Conservation (phyloP, 1,140 invertebrate species). For the Apocrypta bakeri region DNA sequence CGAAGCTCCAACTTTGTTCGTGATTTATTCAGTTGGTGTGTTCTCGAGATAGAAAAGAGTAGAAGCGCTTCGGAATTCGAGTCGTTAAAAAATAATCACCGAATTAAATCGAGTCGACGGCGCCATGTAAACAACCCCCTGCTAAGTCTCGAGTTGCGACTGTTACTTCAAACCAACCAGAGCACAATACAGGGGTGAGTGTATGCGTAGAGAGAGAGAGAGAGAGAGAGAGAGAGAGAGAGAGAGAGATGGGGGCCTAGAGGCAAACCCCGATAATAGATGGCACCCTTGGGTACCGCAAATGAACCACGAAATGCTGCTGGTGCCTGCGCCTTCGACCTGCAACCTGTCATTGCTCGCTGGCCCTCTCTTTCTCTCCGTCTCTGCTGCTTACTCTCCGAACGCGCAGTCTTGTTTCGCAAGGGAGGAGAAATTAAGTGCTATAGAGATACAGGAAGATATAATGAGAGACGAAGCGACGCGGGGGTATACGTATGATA, state of each 20-base stretch:
- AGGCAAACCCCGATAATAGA: conserved; percentile 70
- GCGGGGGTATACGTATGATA: not conserved
- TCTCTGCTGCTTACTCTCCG: not conserved
- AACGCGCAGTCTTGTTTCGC: not conserved
- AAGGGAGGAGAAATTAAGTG: conserved; percentile 45
- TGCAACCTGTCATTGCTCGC: conserved; percentile 72
- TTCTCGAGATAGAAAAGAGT: conserved; percentile 39
- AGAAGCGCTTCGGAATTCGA: conserved; percentile 53
- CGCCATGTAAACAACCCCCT: conserved; percentile 71
- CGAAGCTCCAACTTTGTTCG: not conserved
- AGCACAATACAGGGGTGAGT: not conserved
- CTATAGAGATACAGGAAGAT: conserved; percentile 41
- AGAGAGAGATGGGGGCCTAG: conserved; percentile 36
- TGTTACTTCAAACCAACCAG: not conserved
- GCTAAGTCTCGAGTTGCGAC: conserved; percentile 36
- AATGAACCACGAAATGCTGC: conserved; percentile 76
- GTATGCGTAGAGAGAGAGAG: conserved; percentile 41
- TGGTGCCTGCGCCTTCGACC: conserved; percentile 63
- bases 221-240: conserved; percentile 20
- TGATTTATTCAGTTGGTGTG: conserved; percentile 38
- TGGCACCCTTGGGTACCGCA: conserved; percentile 75
- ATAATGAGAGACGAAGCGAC: conserved; percentile 16
- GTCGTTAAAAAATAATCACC: conserved; percentile 75
- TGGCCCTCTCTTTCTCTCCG: conserved; percentile 14
- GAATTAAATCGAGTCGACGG: conserved; percentile 72